phyloP scores from a whole-genome alignment of 2,888 invertebrate species.

The Aphidoletes aphidimyza region DNA sequence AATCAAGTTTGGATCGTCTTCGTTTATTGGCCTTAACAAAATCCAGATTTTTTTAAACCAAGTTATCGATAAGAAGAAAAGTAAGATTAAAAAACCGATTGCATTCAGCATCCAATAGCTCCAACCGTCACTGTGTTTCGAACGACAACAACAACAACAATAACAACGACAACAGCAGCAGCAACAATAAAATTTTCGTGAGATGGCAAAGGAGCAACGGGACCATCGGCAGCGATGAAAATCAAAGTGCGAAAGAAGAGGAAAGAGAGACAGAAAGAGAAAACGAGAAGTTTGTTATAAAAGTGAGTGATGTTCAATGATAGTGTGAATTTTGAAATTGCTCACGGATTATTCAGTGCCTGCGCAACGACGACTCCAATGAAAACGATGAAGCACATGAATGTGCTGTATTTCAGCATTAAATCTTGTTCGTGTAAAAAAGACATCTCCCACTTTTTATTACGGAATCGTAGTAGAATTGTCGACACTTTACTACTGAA shows the following conservation, averaged over 20 bases:
- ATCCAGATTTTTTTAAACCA: slow-evolving; percentile 83
- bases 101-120: slow-evolving; percentile 67
- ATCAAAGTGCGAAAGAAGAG: slow-evolving; percentile 33
- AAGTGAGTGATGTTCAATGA: slow-evolving; percentile 24
- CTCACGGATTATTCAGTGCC: slow-evolving; percentile 68
- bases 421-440: slow-evolving; percentile 83
- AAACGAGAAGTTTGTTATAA: slow-evolving; percentile 16
- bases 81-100: slow-evolving; percentile 67
- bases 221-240: too few species aligned
- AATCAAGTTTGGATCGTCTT: slow-evolving; percentile 58
- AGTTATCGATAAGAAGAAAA: slow-evolving; percentile 74
- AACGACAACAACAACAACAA: slow-evolving; percentile 54
- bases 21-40: slow-evolving; percentile 60
- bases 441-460: slow-evolving; percentile 74
- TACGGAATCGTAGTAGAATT: slow-evolving; percentile 73
- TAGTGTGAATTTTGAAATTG: slow-evolving; percentile 54
- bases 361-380: slow-evolving; percentile 73
- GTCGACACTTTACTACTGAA: slow-evolving; percentile 67
- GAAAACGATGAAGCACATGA: slow-evolving; percentile 71
- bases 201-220: too few species aligned
- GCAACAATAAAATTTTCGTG: background rate
- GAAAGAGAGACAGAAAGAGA: slow-evolving; percentile 48
- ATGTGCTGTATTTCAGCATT: slow-evolving; percentile 83
- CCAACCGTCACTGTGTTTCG: slow-evolving; percentile 50
- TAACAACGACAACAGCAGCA: background rate